A percentile compares a stretch with the other conserved stretches of the same genome.
phyloP scores from a whole-genome alignment of 2,797 vertebrate species.

The Catostomus latipinnis region DNA sequence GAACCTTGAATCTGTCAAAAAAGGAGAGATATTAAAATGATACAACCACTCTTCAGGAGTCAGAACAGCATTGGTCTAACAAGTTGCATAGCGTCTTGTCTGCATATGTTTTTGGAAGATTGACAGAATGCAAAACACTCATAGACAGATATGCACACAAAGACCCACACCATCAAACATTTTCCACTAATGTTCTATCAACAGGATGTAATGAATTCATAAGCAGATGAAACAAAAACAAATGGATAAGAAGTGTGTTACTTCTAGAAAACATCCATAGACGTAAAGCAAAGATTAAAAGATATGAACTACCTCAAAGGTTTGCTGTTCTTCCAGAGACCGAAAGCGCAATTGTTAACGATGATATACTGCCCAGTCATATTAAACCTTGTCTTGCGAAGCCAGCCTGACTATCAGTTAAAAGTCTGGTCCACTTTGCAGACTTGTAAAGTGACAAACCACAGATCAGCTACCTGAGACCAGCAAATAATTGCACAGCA shows the following conservation, averaged over 20 bases:
- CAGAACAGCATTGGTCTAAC: constrained; percentile 37
- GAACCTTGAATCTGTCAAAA: constrained; percentile 40
- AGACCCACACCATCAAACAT: background rate
- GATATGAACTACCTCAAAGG: background rate
- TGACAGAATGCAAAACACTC: background rate
- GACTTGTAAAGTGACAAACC: too few relatives aligned
- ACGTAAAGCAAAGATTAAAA: background rate
- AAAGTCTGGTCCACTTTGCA: too few relatives aligned
- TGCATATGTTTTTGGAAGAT: constrained; percentile 1
- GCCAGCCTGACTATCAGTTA: too few relatives aligned
- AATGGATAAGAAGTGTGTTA: background rate
- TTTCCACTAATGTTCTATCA: background rate
- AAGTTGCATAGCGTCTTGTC: constrained; percentile 23
- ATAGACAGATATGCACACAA: background rate
- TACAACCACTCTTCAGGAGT: constrained; percentile 21
- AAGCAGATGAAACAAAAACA: background rate
- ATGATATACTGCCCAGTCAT: background rate
- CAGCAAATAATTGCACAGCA: too few relatives aligned
- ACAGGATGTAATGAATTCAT: background rate
- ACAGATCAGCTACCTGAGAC: too few relatives aligned
- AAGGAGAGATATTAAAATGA: constrained; percentile 1
- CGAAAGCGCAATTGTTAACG: background rate
- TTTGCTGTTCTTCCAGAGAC: background rate
- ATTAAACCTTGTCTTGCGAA: too few relatives aligned
- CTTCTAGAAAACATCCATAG: background rate